These are phyloP conservation scores for Synergus itoensis DNA, from an alignment of 2,888 invertebrate genomes.

Conservation along the genomic window DNA sequence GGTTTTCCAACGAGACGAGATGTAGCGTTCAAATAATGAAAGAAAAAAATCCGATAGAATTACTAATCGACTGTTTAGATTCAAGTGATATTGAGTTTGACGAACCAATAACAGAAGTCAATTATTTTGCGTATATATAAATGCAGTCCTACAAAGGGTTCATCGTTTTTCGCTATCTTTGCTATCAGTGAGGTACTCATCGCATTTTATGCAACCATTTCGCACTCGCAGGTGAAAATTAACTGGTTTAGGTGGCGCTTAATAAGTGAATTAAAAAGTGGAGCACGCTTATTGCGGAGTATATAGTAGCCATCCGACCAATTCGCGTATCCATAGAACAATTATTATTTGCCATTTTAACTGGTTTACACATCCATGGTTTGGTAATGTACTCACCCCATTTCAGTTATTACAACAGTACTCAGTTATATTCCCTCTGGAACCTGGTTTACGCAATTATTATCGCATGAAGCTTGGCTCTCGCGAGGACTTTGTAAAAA, in stretches of 20 bases:
- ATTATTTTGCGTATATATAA: background rate
- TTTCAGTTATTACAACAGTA: constrained; percentile 9
- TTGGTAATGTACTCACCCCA: constrained; percentile 21
- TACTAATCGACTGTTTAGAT: background rate
- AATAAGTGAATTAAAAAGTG: constrained; percentile 29
- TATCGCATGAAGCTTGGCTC: constrained; percentile 23
- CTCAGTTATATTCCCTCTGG: constrained; percentile 39
- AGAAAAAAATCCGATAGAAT: background rate
- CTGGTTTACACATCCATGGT: constrained; percentile 34
- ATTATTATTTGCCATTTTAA: constrained; percentile 46
- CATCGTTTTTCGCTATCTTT: background rate
- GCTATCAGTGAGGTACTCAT: constrained; percentile 1
- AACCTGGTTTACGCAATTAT: constrained; percentile 48
- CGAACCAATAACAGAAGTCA: background rate
- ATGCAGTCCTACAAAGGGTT: background rate
- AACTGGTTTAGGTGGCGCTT: constrained; percentile 16
- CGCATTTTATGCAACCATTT: constrained; percentile 4
- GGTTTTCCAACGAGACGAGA: background rate
- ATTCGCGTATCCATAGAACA: background rate
- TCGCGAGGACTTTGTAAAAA: constrained; percentile 48
- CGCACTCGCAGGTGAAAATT: constrained; percentile 5
- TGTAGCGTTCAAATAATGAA: background rate
- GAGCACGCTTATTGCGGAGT: constrained; percentile 28
- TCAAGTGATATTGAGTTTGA: constrained; percentile 1
- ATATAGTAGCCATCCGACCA: background rate